Conservation (phyloP, 2,888 invertebrate species). For the Melinaea menophilus region DNA sequence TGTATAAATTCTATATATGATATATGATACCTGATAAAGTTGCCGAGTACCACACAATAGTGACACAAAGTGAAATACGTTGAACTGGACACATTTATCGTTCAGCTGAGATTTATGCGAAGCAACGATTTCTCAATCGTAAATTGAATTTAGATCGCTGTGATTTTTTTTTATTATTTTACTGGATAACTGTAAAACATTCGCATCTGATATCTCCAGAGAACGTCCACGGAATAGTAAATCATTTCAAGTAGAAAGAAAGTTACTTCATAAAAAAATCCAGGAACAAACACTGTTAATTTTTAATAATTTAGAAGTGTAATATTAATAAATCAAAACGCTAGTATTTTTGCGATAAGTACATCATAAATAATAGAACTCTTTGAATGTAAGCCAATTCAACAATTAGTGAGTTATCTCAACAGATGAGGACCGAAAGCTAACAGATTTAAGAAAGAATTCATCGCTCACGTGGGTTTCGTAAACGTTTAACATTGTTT, state of each 20-base stretch:
- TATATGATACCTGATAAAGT: constrained; percentile 2
- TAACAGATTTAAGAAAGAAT: neutral
- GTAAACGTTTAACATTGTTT: too few species aligned
- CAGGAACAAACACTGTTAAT: neutral
- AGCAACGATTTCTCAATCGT: constrained; percentile 26
- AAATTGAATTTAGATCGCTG: constrained; percentile 29
- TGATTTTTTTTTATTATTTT: constrained; percentile 17
- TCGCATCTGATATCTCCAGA: neutral
- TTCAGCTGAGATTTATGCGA: constrained; percentile 23
- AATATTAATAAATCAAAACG: too few species aligned
- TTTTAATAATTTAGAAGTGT: neutral
- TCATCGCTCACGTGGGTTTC: neutral
- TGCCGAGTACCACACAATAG: constrained; percentile 1
- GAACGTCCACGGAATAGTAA: neutral
- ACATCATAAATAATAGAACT: constrained; percentile 1
- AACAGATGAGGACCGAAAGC: neutral
- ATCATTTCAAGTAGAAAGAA: neutral
- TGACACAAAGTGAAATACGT: constrained; percentile 14
- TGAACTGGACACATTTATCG: constrained; percentile 27
- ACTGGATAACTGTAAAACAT: constrained; percentile 1
- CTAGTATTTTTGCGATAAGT: too few species aligned
- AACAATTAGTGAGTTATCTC: constrained; percentile 9
- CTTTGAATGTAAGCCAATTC: constrained; percentile 13
- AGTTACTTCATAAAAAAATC: neutral
- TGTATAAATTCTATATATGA: neutral